These are phyloP conservation scores for Antechinus flavipes DNA, from an alignment of 2,113 vertebrate species.

Conservation along the genomic window DNA sequence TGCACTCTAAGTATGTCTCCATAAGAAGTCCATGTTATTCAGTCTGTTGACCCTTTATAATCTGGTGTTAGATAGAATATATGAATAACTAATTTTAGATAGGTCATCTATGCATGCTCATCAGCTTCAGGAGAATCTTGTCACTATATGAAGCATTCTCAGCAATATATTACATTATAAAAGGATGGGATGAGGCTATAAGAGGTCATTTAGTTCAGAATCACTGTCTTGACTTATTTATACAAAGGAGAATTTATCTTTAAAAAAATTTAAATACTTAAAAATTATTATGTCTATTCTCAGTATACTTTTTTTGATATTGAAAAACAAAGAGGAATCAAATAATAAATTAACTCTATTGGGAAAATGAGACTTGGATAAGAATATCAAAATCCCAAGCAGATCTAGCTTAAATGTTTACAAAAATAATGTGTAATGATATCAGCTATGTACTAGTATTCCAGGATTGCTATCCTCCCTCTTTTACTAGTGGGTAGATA, in stretches of 20 bases:
- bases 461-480: slow-evolving; percentile 18
- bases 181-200: neutral
- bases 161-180: neutral
- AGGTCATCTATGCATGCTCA: neutral
- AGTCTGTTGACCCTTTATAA: neutral
- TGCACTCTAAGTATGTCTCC: neutral
- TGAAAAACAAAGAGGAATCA: neutral
- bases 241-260: neutral
- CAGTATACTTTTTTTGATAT: slow-evolving; percentile 2
- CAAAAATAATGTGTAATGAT: no score
- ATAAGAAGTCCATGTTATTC: neutral
- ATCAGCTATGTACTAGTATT: slow-evolving; percentile 11
- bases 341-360: slow-evolving; percentile 20
- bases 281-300: neutral
- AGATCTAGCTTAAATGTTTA: slow-evolving; percentile 56
- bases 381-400: slow-evolving; percentile 21
- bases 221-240: neutral
- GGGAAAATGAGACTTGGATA: slow-evolving; percentile 13
- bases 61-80: neutral
- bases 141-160: neutral
- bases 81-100: neutral
- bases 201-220: neutral
- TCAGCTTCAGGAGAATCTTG: slow-evolving; percentile 9
- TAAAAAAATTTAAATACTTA: neutral
- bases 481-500: neutral